Conservation (phyloP, 2,888 invertebrate species). For the Trichacis sp. region DNA sequence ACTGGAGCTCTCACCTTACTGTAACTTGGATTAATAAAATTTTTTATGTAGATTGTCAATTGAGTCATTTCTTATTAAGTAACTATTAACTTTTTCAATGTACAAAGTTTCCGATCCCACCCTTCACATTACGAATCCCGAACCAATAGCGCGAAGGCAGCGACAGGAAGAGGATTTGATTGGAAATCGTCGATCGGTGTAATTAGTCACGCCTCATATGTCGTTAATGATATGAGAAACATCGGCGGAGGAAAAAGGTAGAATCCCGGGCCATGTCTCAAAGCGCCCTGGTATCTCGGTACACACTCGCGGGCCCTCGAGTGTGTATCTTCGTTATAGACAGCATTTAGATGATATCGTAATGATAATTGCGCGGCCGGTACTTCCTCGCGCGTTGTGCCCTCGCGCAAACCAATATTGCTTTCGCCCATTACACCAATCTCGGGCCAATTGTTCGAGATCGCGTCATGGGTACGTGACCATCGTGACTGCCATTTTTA, state of each 20-base stretch:
- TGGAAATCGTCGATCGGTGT: constrained; percentile 54
- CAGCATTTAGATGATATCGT: constrained; percentile 61
- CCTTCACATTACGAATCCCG: no score
- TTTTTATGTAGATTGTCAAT: no score
- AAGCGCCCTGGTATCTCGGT: constrained; percentile 12
- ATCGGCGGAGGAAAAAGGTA: constrained; percentile 17
- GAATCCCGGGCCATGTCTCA: constrained; percentile 9
- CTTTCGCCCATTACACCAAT: constrained; percentile 13
- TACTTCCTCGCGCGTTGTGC: constrained; percentile 48
- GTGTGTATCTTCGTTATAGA: constrained; percentile 55
- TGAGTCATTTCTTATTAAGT: no score
- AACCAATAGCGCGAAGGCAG: not conserved
- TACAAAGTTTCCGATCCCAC: no score
- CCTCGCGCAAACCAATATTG: constrained; percentile 16
- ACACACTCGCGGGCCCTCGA: constrained; percentile 2
- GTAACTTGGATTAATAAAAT: no score
- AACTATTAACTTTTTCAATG: no score
- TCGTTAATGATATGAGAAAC: constrained; percentile 54
- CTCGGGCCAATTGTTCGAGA: constrained; percentile 22
- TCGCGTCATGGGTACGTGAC: constrained; percentile 29
- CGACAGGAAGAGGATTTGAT: constrained; percentile 37
- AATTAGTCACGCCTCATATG: constrained; percentile 68
- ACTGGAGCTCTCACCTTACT: no score
- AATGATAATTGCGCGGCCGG: constrained; percentile 56
- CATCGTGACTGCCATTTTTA: constrained; percentile 21